Evolutionary conservation across 2,797 vertebrate species (phyloP).

Genomic region (Halcyon chelicuti): DNA sequence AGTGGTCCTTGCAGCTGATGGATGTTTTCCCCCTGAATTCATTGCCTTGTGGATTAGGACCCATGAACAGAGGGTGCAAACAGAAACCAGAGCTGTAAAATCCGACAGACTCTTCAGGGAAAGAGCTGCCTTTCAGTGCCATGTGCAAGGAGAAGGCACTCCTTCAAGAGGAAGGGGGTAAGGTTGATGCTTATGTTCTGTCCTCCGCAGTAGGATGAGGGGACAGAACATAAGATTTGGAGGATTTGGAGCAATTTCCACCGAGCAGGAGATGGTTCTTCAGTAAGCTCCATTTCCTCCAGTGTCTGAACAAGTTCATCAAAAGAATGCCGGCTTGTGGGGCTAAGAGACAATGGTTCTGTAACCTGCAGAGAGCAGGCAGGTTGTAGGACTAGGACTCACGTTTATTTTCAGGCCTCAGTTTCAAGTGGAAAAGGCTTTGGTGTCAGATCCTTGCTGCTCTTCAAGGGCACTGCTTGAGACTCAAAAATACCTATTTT

Average conservation of each 20-base stretch:
- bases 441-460: neutral
- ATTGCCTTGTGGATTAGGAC: neutral
- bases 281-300: neutral
- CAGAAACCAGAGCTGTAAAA: slow-evolving; percentile 7
- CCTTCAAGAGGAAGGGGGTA: neutral
- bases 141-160: neutral
- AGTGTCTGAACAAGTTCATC: neutral
- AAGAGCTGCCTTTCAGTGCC: neutral
- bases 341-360: neutral
- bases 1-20: slow-evolving; percentile 3
- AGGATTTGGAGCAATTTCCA: neutral
- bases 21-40: slow-evolving; percentile 9
- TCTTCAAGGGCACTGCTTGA: neutral
- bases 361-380: neutral
- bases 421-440: neutral
- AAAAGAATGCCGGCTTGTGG: neutral
- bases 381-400: neutral
- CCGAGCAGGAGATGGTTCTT: neutral
- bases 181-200: neutral
- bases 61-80: neutral
- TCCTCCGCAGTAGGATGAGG: accelerated
- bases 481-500: neutral
- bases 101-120: neutral
- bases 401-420: neutral
- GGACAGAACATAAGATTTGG: neutral